These are phyloP conservation scores for Tyto alba DNA, from an alignment of 2,113 vertebrate species.

Conservation along the genomic window DNA sequence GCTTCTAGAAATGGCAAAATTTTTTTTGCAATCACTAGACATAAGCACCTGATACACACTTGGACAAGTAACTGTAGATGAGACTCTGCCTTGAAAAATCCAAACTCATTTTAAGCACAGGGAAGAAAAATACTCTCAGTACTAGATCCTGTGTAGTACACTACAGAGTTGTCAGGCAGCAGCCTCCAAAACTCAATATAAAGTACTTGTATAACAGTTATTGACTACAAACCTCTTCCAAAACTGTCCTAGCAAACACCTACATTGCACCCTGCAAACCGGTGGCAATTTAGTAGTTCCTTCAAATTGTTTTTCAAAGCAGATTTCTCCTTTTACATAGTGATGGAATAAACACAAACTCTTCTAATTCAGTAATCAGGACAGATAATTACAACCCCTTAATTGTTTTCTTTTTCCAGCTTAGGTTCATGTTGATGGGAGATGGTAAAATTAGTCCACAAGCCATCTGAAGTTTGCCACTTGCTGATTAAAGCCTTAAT, in stretches of 20 bases:
- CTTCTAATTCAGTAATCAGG: conserved; percentile 71
- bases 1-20: neutral
- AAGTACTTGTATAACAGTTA: neutral
- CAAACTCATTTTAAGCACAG: neutral
- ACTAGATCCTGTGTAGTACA: no score
- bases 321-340: conserved; percentile 35
- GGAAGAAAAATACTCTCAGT: neutral
- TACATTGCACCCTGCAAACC: neutral
- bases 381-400: conserved; percentile 69
- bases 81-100: neutral
- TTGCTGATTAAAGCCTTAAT: conserved; percentile 78
- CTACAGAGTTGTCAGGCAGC: neutral
- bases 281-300: neutral
- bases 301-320: conserved; percentile 8
- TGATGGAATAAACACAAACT: conserved; percentile 57
- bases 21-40: neutral
- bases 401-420: conserved; percentile 72
- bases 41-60: rapidly evolving
- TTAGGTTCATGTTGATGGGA: conserved; percentile 66
- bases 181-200: neutral
- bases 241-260: neutral
- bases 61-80: neutral
- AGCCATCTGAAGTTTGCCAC: conserved; percentile 69
- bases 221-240: neutral
- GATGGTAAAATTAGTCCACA: conserved; percentile 70